These are phyloP conservation scores for Nephrotoma guestfalica DNA, from an alignment of 2,888 invertebrate species.

Conservation along the genomic window DNA sequence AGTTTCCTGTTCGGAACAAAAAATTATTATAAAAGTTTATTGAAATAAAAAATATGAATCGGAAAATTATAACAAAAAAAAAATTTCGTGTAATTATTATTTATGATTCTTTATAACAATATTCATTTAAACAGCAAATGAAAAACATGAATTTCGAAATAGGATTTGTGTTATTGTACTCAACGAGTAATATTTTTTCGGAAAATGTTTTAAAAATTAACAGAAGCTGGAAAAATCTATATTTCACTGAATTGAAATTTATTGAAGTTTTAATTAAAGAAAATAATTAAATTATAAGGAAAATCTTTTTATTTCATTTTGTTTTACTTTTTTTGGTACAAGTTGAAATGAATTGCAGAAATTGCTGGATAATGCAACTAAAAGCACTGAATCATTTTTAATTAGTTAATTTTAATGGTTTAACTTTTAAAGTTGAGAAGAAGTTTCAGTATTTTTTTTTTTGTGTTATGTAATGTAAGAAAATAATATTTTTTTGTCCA, in stretches of 20 bases:
- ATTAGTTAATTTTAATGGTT: slow-evolving; percentile 2
- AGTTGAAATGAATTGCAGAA: neutral
- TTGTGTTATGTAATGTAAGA: neutral
- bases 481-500: neutral
- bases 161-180: neutral
- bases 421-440: neutral
- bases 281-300: neutral
- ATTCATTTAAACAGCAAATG: neutral
- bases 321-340: neutral
- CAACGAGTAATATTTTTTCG: neutral
- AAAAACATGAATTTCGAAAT: neutral
- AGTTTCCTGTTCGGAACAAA: too few species aligned
- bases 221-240: neutral
- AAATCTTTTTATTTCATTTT: neutral
- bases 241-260: neutral
- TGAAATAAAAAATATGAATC: neutral
- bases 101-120: neutral
- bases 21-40: neutral
- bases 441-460: neutral
- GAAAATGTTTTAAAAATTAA: neutral
- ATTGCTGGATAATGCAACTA: neutral
- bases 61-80: neutral
- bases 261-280: neutral
- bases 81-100: neutral
- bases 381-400: neutral